phyloP scores from a whole-genome alignment of 2,888 invertebrate species.

The Perdita meconis region DNA sequence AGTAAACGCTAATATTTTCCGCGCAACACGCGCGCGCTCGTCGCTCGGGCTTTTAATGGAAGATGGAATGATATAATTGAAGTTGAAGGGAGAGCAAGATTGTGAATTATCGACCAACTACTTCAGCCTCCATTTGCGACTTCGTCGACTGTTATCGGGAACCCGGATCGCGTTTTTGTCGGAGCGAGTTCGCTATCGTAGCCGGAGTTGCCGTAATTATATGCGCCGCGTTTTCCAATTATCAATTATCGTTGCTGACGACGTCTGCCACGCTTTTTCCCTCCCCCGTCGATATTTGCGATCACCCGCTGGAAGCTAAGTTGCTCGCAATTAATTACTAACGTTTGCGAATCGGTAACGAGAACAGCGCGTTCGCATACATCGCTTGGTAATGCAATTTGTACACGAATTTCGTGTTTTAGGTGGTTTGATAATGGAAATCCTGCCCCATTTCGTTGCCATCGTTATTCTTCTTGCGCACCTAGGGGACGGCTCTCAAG shows the following conservation, averaged over 20 bases:
- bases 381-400: background rate
- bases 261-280: slow-evolving; percentile 15
- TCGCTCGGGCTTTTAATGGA: background rate
- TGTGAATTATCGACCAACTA: slow-evolving; percentile 18
- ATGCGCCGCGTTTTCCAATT: slow-evolving; percentile 38
- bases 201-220: slow-evolving; percentile 19
- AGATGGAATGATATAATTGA: background rate
- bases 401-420: background rate
- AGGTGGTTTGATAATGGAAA: background rate
- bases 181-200: background rate
- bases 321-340: slow-evolving; percentile 50
- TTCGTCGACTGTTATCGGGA: background rate
- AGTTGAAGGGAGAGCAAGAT: background rate
- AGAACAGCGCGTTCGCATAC: background rate
- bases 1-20: background rate
- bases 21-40: background rate
- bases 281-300: slow-evolving; percentile 59
- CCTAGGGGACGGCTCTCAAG: background rate
- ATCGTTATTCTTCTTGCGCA: background rate
- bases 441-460: background rate
- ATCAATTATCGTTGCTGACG: slow-evolving; percentile 41
- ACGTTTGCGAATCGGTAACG: slow-evolving; percentile 3
- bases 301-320: slow-evolving; percentile 68
- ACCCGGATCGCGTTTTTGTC: slow-evolving; percentile 7
- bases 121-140: background rate